These are phyloP conservation scores for Euzetes globulus DNA, from an alignment of 2,888 invertebrate species.

Conservation along the genomic window DNA sequence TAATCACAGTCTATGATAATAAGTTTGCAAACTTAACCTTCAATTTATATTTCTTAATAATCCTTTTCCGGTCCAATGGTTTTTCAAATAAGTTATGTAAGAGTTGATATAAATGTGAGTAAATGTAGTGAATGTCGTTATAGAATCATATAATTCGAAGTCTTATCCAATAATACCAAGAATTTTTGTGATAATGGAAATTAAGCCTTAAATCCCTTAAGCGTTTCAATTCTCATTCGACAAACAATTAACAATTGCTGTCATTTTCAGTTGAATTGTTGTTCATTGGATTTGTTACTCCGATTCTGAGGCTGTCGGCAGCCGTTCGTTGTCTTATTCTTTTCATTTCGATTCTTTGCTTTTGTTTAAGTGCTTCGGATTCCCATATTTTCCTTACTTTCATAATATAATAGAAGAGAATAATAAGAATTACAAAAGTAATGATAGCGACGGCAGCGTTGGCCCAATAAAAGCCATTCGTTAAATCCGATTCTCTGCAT, in stretches of 20 bases:
- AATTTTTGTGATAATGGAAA: too few relatives aligned
- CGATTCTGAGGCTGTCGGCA: background rate
- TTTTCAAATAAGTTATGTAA: too few relatives aligned
- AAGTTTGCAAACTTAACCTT: too few relatives aligned
- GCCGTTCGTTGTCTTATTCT: background rate
- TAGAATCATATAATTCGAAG: too few relatives aligned
- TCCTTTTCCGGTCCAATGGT: too few relatives aligned
- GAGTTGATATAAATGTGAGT: too few relatives aligned
- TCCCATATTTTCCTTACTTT: conserved; percentile 15
- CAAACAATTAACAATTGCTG: background rate
- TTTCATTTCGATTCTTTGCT: background rate
- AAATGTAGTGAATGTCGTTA: too few relatives aligned
- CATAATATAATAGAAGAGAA: background rate
- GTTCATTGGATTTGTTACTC: background rate
- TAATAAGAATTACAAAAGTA: background rate
- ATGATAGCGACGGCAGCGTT: background rate
- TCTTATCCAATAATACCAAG: too few relatives aligned
- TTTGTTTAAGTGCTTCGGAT: background rate
- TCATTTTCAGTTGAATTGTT: background rate
- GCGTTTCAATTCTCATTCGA: background rate
- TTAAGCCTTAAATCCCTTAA: too few relatives aligned
- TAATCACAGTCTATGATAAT: too few relatives aligned
- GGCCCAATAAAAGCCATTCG: background rate
- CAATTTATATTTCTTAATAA: too few relatives aligned
- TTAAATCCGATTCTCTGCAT: background rate